Conservation (phyloP, 2,888 invertebrate species). For the Chrysomela aeneicollis region DNA sequence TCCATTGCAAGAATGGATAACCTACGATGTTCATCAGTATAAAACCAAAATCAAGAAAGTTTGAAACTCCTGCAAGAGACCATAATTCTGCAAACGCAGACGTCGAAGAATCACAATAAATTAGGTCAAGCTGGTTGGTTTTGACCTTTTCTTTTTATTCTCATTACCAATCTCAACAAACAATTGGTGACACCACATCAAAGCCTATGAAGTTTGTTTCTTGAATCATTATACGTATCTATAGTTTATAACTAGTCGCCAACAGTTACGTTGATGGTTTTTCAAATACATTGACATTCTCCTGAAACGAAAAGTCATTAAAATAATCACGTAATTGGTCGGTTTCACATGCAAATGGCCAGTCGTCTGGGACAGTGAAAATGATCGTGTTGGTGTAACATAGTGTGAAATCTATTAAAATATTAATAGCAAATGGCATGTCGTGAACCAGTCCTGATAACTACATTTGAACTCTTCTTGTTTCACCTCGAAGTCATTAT, state of each 20-base stretch:
- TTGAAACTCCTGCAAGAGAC: too few relatives aligned
- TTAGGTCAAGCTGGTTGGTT: too few relatives aligned
- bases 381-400: not conserved
- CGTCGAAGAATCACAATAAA: too few relatives aligned
- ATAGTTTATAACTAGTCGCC: not conserved
- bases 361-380: not conserved
- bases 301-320: not conserved
- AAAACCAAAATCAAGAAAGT: too few relatives aligned
- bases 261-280: not conserved
- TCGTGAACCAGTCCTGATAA: not conserved
- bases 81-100: too few relatives aligned
- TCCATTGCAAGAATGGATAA: too few relatives aligned
- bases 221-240: too few relatives aligned
- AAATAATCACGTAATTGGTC: not conserved
- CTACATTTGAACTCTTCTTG: not conserved
- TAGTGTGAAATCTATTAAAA: not conserved
- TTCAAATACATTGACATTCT: not conserved
- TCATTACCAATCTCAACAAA: too few relatives aligned
- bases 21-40: too few relatives aligned
- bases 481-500: not conserved
- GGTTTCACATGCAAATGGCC: not conserved
- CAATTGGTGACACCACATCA: too few relatives aligned
- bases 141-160: too few relatives aligned
- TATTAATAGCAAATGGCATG: not conserved
- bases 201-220: too few relatives aligned